phyloP scores from a whole-genome alignment of 1,140 invertebrate genomes.

The Leptestheria dahalacensis region DNA sequence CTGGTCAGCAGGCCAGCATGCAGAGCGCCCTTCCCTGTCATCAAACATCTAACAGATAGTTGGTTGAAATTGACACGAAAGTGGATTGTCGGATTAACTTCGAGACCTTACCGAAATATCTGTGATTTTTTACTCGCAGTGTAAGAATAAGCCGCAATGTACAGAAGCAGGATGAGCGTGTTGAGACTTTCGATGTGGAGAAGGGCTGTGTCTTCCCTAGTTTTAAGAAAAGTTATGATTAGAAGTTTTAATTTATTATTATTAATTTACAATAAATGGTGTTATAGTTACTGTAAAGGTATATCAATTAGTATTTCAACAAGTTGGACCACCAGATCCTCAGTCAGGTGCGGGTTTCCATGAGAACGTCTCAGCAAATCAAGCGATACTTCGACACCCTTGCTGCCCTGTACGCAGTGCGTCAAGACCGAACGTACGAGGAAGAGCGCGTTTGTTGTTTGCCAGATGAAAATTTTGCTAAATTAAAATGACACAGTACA shows the following conservation, averaged over 20 bases:
- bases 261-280: too few species aligned
- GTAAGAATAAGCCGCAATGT: conserved; percentile 68
- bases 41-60: conserved; percentile 47
- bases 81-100: too few species aligned
- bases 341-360: conserved; percentile 27
- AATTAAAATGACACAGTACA: too few species aligned
- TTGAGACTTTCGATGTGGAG: conserved; percentile 79
- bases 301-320: conserved; percentile 61
- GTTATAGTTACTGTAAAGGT: conserved; percentile 43
- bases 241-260: too few species aligned
- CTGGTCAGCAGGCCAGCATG: conserved; percentile 58
- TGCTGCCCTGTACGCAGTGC: conserved; percentile 66
- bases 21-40: conserved; percentile 51
- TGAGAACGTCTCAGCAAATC: conserved; percentile 56
- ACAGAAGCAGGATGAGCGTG: conserved; percentile 66
- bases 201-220: conserved; percentile 71
- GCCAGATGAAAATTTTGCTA: conserved; percentile 85
- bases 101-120: conserved; percentile 38
- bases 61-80: conserved; percentile 22
- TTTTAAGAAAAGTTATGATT: conserved; percentile 26
- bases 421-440: conserved; percentile 76
- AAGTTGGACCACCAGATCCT: conserved; percentile 48
- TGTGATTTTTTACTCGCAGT: conserved; percentile 45
- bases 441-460: conserved; percentile 85
- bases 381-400: conserved; percentile 38